These are phyloP conservation scores for Caenorhabditis remanei DNA, from an alignment of 1,140 invertebrate genomes.

Conservation along the genomic window DNA sequence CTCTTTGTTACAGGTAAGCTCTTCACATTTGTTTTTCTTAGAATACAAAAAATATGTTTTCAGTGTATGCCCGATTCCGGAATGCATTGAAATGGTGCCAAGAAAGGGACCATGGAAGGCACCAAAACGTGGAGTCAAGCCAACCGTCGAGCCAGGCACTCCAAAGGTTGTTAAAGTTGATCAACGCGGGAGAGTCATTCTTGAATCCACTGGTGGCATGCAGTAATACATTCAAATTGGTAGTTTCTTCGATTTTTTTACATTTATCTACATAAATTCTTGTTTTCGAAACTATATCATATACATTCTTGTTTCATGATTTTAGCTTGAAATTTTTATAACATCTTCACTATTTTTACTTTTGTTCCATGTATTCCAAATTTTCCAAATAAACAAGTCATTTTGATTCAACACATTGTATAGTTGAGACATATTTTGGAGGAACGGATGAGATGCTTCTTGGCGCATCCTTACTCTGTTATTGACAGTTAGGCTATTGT, in stretches of 20 bases:
- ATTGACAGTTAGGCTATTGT: slow-evolving; percentile 50
- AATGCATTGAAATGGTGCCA: slow-evolving; percentile 88
- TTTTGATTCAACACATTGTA: neutral
- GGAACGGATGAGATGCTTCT: neutral
- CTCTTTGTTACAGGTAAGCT: slow-evolving; percentile 74
- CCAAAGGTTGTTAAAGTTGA: slow-evolving; percentile 63
- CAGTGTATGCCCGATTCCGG: slow-evolving; percentile 93
- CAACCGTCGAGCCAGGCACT: slow-evolving; percentile 61
- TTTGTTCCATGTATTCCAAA: neutral
- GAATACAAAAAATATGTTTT: neutral
- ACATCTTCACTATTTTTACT: neutral
- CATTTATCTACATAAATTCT: neutral
- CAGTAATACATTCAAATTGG: slow-evolving; percentile 22
- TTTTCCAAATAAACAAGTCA: neutral
- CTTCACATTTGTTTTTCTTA: neutral
- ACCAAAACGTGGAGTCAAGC: slow-evolving; percentile 79
- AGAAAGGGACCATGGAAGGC: slow-evolving; percentile 76
- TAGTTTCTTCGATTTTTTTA: neutral
- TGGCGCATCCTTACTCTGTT: slow-evolving; percentile 37
- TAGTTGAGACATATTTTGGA: neutral
- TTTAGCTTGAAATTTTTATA: neutral
- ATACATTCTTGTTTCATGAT: slow-evolving; percentile 28
- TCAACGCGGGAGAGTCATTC: slow-evolving; percentile 54
- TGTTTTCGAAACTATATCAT: neutral
- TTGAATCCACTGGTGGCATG: slow-evolving; percentile 50